Evolutionary conservation across 2,113 vertebrate species (phyloP), one percentile per base, ranked within the genome.

Genomic region (Entelurus aequoreus): DNA sequence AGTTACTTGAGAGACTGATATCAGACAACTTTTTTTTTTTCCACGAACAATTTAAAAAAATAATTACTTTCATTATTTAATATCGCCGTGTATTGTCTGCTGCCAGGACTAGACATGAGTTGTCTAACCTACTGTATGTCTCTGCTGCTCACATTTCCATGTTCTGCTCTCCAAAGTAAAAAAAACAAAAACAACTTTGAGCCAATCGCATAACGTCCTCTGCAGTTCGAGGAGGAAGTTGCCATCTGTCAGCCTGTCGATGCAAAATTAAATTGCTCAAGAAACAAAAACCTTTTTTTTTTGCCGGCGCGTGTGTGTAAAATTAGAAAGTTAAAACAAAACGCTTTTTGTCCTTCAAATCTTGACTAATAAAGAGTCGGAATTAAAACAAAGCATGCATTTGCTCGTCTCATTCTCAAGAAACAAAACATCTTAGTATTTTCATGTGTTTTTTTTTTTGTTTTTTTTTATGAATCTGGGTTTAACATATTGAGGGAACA

Each of bases 211-310:
- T 28, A 73, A 78, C 48, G 62, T 51, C 54, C 56, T 63, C 54
- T 66, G 58, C 49, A 67, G 62, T 63, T 77, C n/a, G 36, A 57
- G 61, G 40, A 78, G 70, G 52, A 62, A 54, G 55, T 53, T 57
- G 58, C 66, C 70, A 72, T 78, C 72, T 73, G 73, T 71, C 73
- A 74, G 4, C 60, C 13, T 42, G 49, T 28, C 78, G 36, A 62
- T 11, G 48, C 35, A 9, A 69, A 72, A 56, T 42, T 37, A n/a
- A 46, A 60, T 65, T 52, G 44, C 47, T 61, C 56, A 35, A 62
- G 14, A 15, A 68, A 48, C 28, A 10, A 56, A 37, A 46, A 19
- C 13, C 46, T 28, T 28, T 28, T 28, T 28, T 28, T 72, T 71
- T 46, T 46, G 15, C 19, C 62, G 55, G 51, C 48, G 58, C 48